A percentile compares a stretch with the other conserved stretches of the same genome.
Evolutionary conservation across 2,888 invertebrate genomes (phyloP).

Genomic region (Drosophila suboccidentalis): DNA sequence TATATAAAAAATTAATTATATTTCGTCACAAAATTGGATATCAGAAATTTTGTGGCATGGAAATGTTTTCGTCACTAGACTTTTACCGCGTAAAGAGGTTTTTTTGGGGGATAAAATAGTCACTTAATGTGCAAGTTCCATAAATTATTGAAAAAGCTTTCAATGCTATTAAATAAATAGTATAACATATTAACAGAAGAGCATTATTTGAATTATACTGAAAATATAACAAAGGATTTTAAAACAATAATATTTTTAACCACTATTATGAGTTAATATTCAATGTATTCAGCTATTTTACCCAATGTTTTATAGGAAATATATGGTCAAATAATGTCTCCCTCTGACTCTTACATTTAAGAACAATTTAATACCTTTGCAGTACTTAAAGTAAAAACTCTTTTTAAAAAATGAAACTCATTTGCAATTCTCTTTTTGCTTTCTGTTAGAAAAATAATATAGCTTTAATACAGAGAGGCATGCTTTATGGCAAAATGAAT

Average conservation of each 20-base stretch:
- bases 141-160: slow-evolving; percentile 32
- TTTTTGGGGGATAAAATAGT: slow-evolving; percentile 12
- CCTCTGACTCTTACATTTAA: too few relatives aligned
- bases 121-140: slow-evolving; percentile 20
- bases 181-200: not conserved
- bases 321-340: too few relatives aligned
- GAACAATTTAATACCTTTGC: too few relatives aligned
- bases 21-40: too few relatives aligned
- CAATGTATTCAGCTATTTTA: not conserved
- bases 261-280: not conserved
- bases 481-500: slow-evolving; percentile 6
- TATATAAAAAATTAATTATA: too few relatives aligned
- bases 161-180: slow-evolving; percentile 35
- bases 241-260: not conserved
- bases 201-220: not conserved
- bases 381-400: too few relatives aligned
- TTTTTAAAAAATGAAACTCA: too few relatives aligned
- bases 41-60: too few relatives aligned
- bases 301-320: not conserved
- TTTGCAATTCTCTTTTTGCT: too few relatives aligned
- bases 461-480: not conserved
- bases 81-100: too few relatives aligned
- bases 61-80: too few relatives aligned
- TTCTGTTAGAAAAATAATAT: too few relatives aligned
- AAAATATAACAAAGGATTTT: not conserved